Evolutionary conservation across 2,888 invertebrate genomes (phyloP).

Genomic region (Drosophila yooni): DNA sequence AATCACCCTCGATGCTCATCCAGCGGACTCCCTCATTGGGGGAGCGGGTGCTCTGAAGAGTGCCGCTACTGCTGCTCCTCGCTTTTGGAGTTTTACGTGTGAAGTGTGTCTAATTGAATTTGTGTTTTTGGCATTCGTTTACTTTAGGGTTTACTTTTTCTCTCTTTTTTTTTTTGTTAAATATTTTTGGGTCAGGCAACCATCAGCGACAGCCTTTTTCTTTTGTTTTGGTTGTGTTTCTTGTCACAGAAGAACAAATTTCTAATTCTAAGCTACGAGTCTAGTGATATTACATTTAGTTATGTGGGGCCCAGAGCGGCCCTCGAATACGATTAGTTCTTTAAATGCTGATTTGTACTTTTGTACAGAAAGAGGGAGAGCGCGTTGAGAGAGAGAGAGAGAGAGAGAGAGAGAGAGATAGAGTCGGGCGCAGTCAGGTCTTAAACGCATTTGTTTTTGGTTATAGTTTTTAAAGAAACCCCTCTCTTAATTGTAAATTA

Average conservation of each 20-base stretch:
- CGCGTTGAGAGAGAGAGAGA: constrained; percentile 2
- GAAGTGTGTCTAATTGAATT: constrained; percentile 74
- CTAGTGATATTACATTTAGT: constrained; percentile 83
- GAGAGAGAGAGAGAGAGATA: neutral
- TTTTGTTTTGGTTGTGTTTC: constrained; percentile 14
- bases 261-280: constrained; percentile 75
- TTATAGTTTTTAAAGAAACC: constrained; percentile 34
- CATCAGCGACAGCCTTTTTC: constrained; percentile 17
- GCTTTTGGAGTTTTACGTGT: constrained; percentile 66
- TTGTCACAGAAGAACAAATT: constrained; percentile 15
- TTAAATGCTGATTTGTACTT: constrained; percentile 47
- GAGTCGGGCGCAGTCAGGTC: constrained; percentile 29
- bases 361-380: constrained; percentile 26
- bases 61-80: constrained; percentile 6
- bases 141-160: constrained; percentile 1
- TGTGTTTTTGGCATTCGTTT: constrained; percentile 69
- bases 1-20: constrained; percentile 84
- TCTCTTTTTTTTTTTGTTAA: neutral
- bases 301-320: constrained; percentile 36
- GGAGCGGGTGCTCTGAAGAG: constrained; percentile 84
- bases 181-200: constrained; percentile 29
- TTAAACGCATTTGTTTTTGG: constrained; percentile 46
- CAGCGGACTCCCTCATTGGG: constrained; percentile 84
- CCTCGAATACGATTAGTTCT: constrained; percentile 48
- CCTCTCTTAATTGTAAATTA: constrained; percentile 14